Evolutionary conservation across 1,140 invertebrate species (phyloP).

Genomic region (Orius insidiosus): DNA sequence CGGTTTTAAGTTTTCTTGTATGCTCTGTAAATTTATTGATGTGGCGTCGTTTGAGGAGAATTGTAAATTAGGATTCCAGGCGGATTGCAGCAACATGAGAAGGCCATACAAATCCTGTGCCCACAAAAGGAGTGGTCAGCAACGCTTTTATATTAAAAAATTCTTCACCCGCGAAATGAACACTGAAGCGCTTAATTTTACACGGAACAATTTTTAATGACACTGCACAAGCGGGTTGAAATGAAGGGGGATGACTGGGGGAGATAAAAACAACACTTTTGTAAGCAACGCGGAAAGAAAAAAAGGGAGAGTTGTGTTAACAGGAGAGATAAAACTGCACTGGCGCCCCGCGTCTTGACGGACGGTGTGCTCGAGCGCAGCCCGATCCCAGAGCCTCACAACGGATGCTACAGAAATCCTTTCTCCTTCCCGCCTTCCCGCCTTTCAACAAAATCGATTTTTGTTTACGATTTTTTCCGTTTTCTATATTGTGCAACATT

Average conservation of each 20-base stretch:
- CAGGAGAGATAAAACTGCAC: slow-evolving; percentile 14
- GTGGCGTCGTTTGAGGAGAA: slow-evolving; percentile 14
- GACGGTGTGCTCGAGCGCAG: too few species aligned
- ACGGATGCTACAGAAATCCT: too few species aligned
- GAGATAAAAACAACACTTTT: slow-evolving; percentile 3
- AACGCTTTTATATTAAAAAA: background rate
- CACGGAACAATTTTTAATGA: background rate
- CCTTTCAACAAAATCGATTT: too few species aligned
- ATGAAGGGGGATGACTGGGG: background rate
- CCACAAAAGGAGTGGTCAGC: background rate
- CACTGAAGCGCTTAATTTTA: background rate
- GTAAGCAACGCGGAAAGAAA: background rate
- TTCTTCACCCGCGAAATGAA: background rate
- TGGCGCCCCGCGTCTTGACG: slow-evolving; percentile 6
- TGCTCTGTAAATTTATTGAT: slow-evolving; percentile 15
- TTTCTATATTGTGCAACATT: too few species aligned
- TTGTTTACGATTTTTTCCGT: too few species aligned
- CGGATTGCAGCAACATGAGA: slow-evolving; percentile 19
- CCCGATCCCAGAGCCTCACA: too few species aligned
- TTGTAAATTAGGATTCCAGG: slow-evolving; percentile 17
- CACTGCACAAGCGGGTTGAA: background rate
- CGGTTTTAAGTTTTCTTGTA: slow-evolving; percentile 22
- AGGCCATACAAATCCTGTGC: slow-evolving; percentile 14
- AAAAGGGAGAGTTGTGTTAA: background rate
- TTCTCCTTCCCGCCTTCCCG: too few species aligned